phyloP scores from a whole-genome alignment of 2,888 invertebrate genomes.

The Pollenia labialis region DNA sequence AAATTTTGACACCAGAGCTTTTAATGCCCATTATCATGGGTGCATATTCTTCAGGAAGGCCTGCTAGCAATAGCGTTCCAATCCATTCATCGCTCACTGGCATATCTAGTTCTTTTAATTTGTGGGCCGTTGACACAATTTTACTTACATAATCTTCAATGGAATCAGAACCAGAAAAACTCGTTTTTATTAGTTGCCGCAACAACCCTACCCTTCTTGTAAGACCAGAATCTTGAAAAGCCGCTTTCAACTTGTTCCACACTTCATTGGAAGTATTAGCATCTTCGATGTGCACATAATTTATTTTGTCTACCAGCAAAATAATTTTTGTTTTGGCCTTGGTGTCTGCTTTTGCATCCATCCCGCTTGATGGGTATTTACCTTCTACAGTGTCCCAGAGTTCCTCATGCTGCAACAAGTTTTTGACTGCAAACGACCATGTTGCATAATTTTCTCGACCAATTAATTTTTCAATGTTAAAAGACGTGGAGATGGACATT shows the following conservation, averaged over 20 bases:
- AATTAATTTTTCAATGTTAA: constrained; percentile 48
- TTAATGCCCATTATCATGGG: constrained; percentile 66
- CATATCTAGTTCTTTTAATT: constrained; percentile 21
- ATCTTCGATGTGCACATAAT: constrained; percentile 59
- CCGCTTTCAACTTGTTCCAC: constrained; percentile 63
- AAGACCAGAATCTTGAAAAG: constrained; percentile 60
- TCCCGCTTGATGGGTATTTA: constrained; percentile 44
- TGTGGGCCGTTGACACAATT: constrained; percentile 41
- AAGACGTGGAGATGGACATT: constrained; percentile 18
- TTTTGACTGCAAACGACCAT: constrained; percentile 34
- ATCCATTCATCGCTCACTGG: constrained; percentile 45
- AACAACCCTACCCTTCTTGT: constrained; percentile 31
- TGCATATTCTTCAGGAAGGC: constrained; percentile 51
- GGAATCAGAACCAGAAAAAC: constrained; percentile 1
- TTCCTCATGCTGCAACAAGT: constrained; percentile 57
- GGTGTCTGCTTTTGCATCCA: constrained; percentile 13
- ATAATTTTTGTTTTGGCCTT: constrained; percentile 53
- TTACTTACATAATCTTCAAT: constrained; percentile 47
- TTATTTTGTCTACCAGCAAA: constrained; percentile 60
- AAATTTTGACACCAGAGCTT: constrained; percentile 52
- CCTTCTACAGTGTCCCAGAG: constrained; percentile 66
- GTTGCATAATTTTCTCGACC: constrained; percentile 45
- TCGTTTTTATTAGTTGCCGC: constrained; percentile 25
- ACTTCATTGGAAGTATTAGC: constrained; percentile 60
- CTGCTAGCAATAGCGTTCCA: constrained; percentile 52